Evolutionary conservation across 2,888 invertebrate genomes (phyloP).

Genomic region (Machimus atricapillus): DNA sequence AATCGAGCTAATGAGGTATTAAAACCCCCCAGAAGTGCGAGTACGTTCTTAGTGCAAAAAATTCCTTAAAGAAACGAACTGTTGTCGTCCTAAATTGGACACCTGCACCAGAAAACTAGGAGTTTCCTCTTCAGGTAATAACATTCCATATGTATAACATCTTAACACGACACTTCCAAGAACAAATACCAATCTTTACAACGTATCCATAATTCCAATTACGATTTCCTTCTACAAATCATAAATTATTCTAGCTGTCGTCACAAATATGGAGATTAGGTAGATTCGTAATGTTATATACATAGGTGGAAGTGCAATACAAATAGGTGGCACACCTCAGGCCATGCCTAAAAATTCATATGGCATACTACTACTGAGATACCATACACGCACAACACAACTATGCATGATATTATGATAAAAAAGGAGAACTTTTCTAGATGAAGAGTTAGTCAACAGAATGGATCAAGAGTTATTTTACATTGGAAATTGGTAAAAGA

Average conservation of each 20-base stretch:
- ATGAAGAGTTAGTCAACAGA: no score
- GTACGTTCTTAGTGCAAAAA: neutral
- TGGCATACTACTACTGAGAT: neutral
- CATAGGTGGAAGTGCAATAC: neutral
- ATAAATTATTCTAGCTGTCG: neutral
- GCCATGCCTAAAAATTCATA: neutral
- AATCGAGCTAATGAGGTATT: neutral
- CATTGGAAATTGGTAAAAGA: no score
- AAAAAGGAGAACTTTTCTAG: no score
- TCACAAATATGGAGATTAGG: neutral
- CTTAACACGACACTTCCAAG: neutral
- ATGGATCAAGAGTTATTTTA: no score
- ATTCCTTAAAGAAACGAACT: neutral
- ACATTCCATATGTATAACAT: neutral
- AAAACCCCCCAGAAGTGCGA: neutral
- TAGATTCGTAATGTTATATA: neutral
- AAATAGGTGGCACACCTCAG: neutral
- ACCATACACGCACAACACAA: no score
- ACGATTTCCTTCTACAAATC: neutral
- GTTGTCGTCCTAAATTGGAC: neutral
- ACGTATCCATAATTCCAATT: neutral
- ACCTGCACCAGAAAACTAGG: neutral
- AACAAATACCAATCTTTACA: neutral
- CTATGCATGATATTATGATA: no score
- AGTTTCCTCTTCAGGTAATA: neutral